phyloP scores from a whole-genome alignment of 2,888 invertebrate genomes.

The Heteropelma amictum region DNA sequence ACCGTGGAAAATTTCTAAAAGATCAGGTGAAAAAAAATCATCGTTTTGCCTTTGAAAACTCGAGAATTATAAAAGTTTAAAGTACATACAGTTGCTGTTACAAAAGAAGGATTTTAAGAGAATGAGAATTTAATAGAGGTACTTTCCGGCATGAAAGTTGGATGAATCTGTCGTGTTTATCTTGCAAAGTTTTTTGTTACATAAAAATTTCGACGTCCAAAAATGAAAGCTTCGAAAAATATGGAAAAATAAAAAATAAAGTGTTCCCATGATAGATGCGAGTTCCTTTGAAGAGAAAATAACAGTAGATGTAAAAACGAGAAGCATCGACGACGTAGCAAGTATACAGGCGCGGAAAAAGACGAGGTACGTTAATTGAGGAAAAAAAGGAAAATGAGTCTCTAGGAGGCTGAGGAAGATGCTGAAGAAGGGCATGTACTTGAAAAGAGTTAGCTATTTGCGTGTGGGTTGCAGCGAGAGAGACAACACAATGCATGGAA shows the following conservation, averaged over 20 bases:
- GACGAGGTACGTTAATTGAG: not conserved
- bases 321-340: not conserved
- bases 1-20: too few species aligned
- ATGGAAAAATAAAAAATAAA: too few species aligned
- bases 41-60: too few species aligned
- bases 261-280: too few species aligned
- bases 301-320: too few species aligned
- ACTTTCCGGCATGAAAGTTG: not conserved
- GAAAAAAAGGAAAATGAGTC: not conserved
- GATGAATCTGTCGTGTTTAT: not conserved
- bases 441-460: not conserved
- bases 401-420: not conserved
- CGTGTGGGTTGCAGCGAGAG: slow-evolving; percentile 1
- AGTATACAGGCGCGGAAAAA: not conserved
- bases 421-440: slow-evolving; percentile 2
- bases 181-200: not conserved
- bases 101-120: too few species aligned
- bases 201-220: not conserved
- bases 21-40: too few species aligned
- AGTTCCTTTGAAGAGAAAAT: too few species aligned
- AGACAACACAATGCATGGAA: not conserved
- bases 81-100: too few species aligned
- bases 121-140: not conserved
- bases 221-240: too few species aligned
- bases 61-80: too few species aligned